phyloP scores from a whole-genome alignment of 2,888 invertebrate genomes.

The Caenorhabditis sinica region DNA sequence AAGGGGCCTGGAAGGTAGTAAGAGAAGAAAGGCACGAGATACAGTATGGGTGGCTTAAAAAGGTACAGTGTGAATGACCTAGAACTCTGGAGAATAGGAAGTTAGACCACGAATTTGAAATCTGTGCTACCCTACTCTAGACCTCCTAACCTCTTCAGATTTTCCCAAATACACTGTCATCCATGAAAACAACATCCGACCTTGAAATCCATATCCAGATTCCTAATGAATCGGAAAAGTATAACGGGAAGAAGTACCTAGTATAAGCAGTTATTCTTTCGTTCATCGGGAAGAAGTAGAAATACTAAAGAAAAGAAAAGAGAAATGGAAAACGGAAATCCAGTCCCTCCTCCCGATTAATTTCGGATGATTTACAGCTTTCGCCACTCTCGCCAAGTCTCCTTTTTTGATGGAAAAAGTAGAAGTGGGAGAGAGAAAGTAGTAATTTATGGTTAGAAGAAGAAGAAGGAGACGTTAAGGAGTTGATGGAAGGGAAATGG shows the following conservation, averaged over 20 bases:
- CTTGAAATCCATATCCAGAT: not conserved
- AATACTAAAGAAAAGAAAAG: slow-evolving; percentile 4
- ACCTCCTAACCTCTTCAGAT: too few species aligned
- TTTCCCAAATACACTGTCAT: not conserved
- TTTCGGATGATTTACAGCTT: slow-evolving; percentile 65
- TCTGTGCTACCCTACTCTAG: too few species aligned
- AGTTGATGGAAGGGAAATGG: not conserved
- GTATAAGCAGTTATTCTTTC: slow-evolving; percentile 17
- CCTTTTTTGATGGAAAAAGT: not conserved
- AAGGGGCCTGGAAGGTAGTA: not conserved
- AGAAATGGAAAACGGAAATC: slow-evolving; percentile 31
- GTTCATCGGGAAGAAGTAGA: not conserved
- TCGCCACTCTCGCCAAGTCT: slow-evolving; percentile 38
- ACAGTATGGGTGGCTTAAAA: too few species aligned
- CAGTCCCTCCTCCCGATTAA: slow-evolving; percentile 51
- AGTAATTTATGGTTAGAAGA: slow-evolving; percentile 22
- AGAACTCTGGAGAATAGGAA: too few species aligned
- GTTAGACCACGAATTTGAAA: too few species aligned
- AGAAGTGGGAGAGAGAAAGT: slow-evolving; percentile 6
- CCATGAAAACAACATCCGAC: not conserved
- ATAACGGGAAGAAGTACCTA: slow-evolving; percentile 47
- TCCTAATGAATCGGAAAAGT: slow-evolving; percentile 35
- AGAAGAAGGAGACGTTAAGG: not conserved
- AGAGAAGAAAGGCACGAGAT: not conserved
- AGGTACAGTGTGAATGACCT: too few species aligned